phyloP scores from a whole-genome alignment of 1,140 invertebrate species.

The Ceratina japonica region DNA sequence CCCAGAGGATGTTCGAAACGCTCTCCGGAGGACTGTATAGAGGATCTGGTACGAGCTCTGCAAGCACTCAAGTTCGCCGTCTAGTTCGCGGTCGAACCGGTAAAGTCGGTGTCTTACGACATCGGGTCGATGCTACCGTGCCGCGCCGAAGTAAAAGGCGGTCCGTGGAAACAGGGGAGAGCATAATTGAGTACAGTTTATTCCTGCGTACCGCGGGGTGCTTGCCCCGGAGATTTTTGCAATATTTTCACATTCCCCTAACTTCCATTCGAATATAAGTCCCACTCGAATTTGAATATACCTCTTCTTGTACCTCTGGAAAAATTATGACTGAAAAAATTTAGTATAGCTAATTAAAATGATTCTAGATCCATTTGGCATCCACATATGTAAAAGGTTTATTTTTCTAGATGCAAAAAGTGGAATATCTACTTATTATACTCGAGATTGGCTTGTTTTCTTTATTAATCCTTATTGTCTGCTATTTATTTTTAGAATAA shows the following conservation, averaged over 20 bases:
- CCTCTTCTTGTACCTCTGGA: no score
- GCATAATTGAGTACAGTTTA: constrained; percentile 36
- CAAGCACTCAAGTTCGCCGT: constrained; percentile 60
- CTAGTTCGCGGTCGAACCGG: constrained; percentile 60
- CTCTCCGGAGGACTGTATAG: constrained; percentile 54
- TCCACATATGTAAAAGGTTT: no score
- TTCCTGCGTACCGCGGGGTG: background rate
- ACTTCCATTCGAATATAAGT: no score
- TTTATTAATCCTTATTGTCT: no score
- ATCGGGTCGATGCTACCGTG: background rate
- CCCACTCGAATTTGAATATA: no score
- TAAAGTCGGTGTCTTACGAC: constrained; percentile 64
- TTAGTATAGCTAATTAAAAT: background rate
- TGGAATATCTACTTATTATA: no score
- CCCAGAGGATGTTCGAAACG: constrained; percentile 51
- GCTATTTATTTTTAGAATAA: no score
- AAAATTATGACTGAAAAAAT: no score
- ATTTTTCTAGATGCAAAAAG: no score
- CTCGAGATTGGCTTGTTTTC: no score
- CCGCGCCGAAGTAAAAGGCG: constrained; percentile 28
- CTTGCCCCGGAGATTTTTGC: constrained; percentile 8
- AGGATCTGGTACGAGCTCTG: constrained; percentile 49
- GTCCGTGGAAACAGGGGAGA: background rate
- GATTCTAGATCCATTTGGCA: no score
- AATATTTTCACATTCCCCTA: no score